These are phyloP conservation scores for Crepidodera aurea DNA, from an alignment of 2,888 invertebrate species.

Conservation along the genomic window DNA sequence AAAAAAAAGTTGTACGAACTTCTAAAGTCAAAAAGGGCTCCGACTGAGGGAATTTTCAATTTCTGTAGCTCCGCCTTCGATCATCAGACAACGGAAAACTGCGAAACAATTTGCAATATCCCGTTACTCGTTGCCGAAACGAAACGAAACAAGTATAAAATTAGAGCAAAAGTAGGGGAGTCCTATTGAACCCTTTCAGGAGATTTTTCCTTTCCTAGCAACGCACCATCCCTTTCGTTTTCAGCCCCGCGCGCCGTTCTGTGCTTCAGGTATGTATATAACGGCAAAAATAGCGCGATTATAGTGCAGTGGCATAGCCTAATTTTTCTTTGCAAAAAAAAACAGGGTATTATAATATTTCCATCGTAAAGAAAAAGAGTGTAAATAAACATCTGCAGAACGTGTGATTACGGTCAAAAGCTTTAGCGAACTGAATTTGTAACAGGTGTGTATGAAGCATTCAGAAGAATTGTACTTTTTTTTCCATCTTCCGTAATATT, in stretches of 20 bases:
- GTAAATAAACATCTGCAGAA: too few species aligned
- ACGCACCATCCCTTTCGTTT: conserved; percentile 27
- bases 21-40: conserved; percentile 5
- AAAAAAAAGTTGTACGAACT: conserved; percentile 18
- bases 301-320: conserved; percentile 10
- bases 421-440: too few species aligned
- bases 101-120: conserved; percentile 37
- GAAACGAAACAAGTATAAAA: conserved; percentile 37
- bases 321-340: too few species aligned
- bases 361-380: too few species aligned
- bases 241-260: conserved; percentile 16
- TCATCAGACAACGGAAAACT: conserved; percentile 32
- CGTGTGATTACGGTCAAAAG: too few species aligned
- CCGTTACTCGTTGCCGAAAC: conserved; percentile 31
- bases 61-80: conserved; percentile 23
- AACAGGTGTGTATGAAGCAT: too few species aligned
- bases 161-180: conserved; percentile 38
- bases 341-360: too few species aligned
- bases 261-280: conserved; percentile 26
- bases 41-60: conserved; percentile 26
- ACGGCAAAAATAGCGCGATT: conserved; percentile 16
- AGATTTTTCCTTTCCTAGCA: conserved; percentile 44
- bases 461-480: too few species aligned
- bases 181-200: conserved; percentile 38
- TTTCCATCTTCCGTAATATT: too few species aligned